Evolutionary conservation across 2,797 vertebrate genomes (phyloP).

Genomic region (Linurgus olivaceus): DNA sequence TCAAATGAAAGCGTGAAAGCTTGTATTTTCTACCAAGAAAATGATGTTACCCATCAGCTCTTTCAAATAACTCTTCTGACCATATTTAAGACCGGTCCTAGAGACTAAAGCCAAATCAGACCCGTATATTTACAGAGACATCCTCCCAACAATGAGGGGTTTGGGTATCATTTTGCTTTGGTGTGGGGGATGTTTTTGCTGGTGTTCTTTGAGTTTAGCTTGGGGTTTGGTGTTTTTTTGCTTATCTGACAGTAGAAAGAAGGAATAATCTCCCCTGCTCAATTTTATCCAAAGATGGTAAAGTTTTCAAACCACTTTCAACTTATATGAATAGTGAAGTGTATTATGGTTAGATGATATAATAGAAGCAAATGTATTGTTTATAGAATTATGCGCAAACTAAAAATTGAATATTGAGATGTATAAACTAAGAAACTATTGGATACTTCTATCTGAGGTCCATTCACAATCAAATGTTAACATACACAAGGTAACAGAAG

Average conservation of each 20-base stretch:
- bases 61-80: background rate
- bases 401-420: background rate
- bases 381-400: background rate
- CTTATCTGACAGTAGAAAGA: background rate
- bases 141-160: background rate
- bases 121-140: background rate
- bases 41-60: background rate
- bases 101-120: background rate
- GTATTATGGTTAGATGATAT: background rate
- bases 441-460: background rate
- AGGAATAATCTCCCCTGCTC: background rate
- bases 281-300: background rate
- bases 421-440: background rate
- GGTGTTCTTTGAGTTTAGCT: background rate
- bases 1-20: background rate
- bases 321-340: background rate
- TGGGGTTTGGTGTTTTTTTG: background rate
- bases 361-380: background rate
- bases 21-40: background rate
- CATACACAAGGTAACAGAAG: background rate
- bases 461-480: background rate
- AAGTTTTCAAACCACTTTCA: background rate
- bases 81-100: background rate
- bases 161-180: background rate
- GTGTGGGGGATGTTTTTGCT: background rate